phyloP scores from a whole-genome alignment of 2,113 vertebrate species.

The Falco punctatus region DNA sequence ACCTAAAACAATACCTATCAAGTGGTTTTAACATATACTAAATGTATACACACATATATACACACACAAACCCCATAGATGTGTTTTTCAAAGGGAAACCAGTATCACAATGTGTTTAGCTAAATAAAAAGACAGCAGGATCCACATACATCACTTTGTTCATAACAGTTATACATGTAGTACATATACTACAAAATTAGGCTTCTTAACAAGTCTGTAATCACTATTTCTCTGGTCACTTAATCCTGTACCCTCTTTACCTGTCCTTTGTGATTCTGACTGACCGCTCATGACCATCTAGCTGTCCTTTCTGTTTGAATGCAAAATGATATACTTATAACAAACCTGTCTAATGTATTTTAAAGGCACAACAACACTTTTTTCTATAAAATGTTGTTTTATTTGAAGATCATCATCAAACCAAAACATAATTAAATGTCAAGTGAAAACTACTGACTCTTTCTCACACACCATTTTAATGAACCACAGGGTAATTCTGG shows the following conservation, averaged over 20 bases:
- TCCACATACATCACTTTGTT: not conserved
- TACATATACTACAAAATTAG: not conserved
- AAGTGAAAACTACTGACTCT: not conserved
- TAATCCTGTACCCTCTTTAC: not conserved
- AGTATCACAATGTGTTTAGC: not conserved
- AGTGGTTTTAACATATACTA: not conserved
- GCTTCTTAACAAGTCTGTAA: not conserved
- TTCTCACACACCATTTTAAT: not conserved
- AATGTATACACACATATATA: no score
- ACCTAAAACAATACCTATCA: not conserved
- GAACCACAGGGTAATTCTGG: not conserved
- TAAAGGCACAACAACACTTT: not conserved
- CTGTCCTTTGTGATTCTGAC: not conserved
- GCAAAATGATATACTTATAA: not conserved
- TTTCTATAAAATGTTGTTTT: not conserved
- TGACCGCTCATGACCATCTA: not conserved
- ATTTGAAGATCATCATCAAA: not conserved
- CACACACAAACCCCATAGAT: not conserved
- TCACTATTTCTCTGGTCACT: not conserved
- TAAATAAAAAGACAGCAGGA: not conserved
- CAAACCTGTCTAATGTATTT: not conserved
- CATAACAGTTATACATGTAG: not conserved
- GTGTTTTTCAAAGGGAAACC: not conserved
- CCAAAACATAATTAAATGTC: not conserved
- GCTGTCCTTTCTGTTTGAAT: not conserved